Evolutionary conservation across 2,888 invertebrate species (phyloP), one percentile per base, ranked within the genome.

Genomic region (Drosophila setosimentum): DNA sequence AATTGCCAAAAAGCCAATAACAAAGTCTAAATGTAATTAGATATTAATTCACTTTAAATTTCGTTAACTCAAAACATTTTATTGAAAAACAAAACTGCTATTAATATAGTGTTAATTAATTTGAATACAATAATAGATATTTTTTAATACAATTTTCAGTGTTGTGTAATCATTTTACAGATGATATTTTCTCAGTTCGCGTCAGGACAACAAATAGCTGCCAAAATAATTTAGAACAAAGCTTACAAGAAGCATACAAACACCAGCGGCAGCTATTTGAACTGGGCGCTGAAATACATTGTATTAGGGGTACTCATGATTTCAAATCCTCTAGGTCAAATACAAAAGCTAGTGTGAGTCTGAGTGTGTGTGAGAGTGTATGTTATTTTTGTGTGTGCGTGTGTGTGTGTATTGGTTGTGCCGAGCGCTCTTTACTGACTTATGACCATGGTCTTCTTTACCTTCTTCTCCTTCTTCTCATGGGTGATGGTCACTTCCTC

Each of bases 391-490:
- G 21, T 59, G 37, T 58, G 63, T 50, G 55, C 53, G 64, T 45
- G 59, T 63, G 45, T 67, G 59, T 27, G 57, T 30, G 40, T 72
- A 21, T 69, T 21, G 60, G 54, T 70, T 67, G 70, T 54, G 77
- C 49, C 72, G 68, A 50, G 60, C 60, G 73, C 54, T 55, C 62
- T 81, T 82, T 92, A 91, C 59, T 92, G 90, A 80, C 92, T 91
- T 78, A 92, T 90, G 83, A 92, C 81, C 92, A 92, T 92, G 51
- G 92, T 90, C 82, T 92, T 92, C 90, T 91, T 92, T 80, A 91
- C 87, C 80, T 91, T 92, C 87, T 91, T 92, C 81, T 92, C 92
- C 76, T 90, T 92, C 87, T 91, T 91, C 72, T 92, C 92, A 33
- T 91, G 91, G 67, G 92, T 91, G 62, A 92, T 89, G 83, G 92